Conservation (phyloP, 1,140 invertebrate genomes). For the Trichoplusia ni region DNA sequence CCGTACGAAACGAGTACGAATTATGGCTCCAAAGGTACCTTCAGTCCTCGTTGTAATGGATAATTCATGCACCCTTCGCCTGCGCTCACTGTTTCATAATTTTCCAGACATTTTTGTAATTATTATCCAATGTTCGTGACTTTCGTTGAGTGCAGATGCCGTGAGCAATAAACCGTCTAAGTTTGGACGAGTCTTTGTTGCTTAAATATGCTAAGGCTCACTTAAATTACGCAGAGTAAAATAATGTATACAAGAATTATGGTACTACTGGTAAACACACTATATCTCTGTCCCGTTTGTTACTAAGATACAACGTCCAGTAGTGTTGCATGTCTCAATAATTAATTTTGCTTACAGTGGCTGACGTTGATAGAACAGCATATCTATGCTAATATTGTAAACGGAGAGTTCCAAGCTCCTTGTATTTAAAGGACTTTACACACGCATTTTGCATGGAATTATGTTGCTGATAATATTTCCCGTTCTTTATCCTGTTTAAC, state of each 20-base stretch:
- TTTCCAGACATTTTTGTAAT: slow-evolving; percentile 73
- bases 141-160: slow-evolving; percentile 31
- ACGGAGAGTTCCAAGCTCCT: no score
- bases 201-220: background rate
- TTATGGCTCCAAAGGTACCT: slow-evolving; percentile 73
- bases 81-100: slow-evolving; percentile 54
- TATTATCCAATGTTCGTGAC: slow-evolving; percentile 66
- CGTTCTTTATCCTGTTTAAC: no score
- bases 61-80: slow-evolving; percentile 77
- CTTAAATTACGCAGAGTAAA: background rate
- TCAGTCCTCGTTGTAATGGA: slow-evolving; percentile 70
- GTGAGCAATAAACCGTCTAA: slow-evolving; percentile 6
- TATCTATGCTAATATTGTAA: slow-evolving; percentile 10
- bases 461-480: no score
- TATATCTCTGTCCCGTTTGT: background rate
- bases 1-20: slow-evolving; percentile 69
- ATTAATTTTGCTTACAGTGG: slow-evolving; percentile 15
- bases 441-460: no score
- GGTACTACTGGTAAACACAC: background rate
- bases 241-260: background rate
- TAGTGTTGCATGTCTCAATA: background rate
- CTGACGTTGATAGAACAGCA: slow-evolving; percentile 6
- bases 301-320: background rate
- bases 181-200: background rate
- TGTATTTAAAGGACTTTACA: background rate